These are phyloP conservation scores for Spizaetus ornatus DNA, from an alignment of 2,113 vertebrate species.

Conservation along the genomic window DNA sequence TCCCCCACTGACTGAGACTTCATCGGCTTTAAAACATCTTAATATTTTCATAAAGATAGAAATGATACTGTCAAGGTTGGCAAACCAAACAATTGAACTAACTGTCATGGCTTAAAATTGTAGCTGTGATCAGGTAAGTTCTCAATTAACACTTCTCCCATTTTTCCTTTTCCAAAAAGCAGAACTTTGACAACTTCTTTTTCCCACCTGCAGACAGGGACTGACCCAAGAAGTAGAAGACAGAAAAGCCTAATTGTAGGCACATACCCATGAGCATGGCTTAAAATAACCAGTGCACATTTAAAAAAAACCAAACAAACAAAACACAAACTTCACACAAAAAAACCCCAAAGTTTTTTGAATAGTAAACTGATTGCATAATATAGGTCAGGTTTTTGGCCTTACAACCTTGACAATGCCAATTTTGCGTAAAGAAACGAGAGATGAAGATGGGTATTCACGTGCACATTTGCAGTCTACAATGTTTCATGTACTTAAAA, in stretches of 20 bases:
- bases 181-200: constrained; percentile 60
- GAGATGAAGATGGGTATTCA: constrained; percentile 43
- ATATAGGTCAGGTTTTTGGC: constrained; percentile 72
- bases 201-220: constrained; percentile 64
- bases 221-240: constrained; percentile 65
- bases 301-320: not conserved
- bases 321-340: not conserved
- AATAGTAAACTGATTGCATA: not conserved
- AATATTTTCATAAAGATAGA: constrained; percentile 11
- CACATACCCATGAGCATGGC: not conserved
- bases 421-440: not conserved
- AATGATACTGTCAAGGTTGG: constrained; percentile 73
- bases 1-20: not conserved
- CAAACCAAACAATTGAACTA: constrained; percentile 74
- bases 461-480: constrained; percentile 51
- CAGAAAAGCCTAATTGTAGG: constrained; percentile 53
- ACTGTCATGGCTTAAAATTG: constrained; percentile 62
- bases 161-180: constrained; percentile 60
- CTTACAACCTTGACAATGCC: constrained; percentile 74
- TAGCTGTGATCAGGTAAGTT: constrained; percentile 37
- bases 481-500: constrained; percentile 48
- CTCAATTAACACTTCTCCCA: constrained; percentile 59
- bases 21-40: not conserved
- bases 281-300: not conserved
- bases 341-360: not conserved